Evolutionary conservation across 2,113 vertebrate genomes (phyloP).

Genomic region (Anoplopoma fimbria): DNA sequence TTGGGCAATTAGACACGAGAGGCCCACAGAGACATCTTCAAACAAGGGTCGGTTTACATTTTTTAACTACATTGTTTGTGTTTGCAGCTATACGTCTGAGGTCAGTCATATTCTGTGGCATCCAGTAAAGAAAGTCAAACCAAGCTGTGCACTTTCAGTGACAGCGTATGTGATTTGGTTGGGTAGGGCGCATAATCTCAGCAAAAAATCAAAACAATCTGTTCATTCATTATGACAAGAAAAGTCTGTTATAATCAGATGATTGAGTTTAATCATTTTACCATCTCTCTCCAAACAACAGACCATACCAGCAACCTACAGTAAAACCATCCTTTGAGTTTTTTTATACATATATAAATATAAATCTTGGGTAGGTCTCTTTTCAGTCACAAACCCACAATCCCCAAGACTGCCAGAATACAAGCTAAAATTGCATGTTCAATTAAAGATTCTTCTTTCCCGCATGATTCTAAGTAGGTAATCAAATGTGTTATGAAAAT

Average conservation of each 20-base stretch:
- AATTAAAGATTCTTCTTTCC: slow-evolving; percentile 3
- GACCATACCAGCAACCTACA: neutral
- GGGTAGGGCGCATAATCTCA: neutral
- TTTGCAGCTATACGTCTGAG: slow-evolving; percentile 1
- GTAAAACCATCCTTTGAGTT: neutral
- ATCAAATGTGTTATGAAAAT: neutral
- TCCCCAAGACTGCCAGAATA: slow-evolving; percentile 1
- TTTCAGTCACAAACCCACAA: slow-evolving; percentile 17
- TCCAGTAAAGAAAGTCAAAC: slow-evolving; percentile 1
- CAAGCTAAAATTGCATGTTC: slow-evolving; percentile 7
- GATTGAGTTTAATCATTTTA: neutral
- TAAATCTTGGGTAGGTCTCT: slow-evolving; percentile 17
- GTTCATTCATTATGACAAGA: neutral
- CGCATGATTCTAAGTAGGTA: neutral
- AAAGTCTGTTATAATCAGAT: slow-evolving; percentile 16
- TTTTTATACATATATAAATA: no score
- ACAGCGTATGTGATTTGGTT: neutral
- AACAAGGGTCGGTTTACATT: slow-evolving; percentile 46
- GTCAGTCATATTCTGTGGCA: slow-evolving; percentile 12
- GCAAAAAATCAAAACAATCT: neutral
- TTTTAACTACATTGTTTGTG: slow-evolving; percentile 25
- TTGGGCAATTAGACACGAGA: slow-evolving; percentile 60
- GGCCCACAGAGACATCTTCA: slow-evolving; percentile 40
- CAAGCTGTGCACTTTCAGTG: neutral
- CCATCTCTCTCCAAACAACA: neutral